Evolutionary conservation across 1,140 invertebrate species (phyloP).

Genomic region (Drosophila orosa): DNA sequence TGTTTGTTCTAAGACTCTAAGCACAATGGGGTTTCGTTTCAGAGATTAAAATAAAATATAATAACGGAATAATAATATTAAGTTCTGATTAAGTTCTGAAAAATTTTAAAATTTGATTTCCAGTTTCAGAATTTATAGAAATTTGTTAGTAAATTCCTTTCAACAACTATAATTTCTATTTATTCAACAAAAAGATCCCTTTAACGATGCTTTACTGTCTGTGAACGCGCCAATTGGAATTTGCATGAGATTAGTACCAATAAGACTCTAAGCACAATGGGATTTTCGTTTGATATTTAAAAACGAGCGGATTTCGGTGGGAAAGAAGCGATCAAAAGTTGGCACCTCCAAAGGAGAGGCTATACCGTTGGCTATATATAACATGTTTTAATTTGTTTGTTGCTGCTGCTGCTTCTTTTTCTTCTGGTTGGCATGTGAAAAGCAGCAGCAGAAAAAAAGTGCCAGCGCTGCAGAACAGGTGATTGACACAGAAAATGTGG

Average conservation of each 20-base stretch:
- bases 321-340: constrained; percentile 34
- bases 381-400: constrained; percentile 50
- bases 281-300: constrained; percentile 30
- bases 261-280: constrained; percentile 26
- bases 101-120: too few species aligned
- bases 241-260: constrained; percentile 31
- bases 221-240: constrained; percentile 31
- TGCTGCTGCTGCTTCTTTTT: constrained; percentile 18
- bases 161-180: background rate
- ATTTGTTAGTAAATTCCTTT: too few species aligned
- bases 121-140: background rate
- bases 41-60: too few species aligned
- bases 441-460: constrained; percentile 21
- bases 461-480: constrained; percentile 68
- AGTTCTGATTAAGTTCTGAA: too few species aligned
- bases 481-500: constrained; percentile 70
- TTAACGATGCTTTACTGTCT: background rate
- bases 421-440: constrained; percentile 46
- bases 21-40: too few species aligned
- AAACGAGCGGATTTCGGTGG: constrained; percentile 36
- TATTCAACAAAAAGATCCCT: background rate
- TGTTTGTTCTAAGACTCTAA: too few species aligned
- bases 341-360: constrained; percentile 25
- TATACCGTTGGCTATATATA: constrained; percentile 26
- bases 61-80: too few species aligned